These are phyloP conservation scores for Paragorgia papillata DNA, from an alignment of 92 coral and sea anemone genomes.

Conservation along the genomic window DNA sequence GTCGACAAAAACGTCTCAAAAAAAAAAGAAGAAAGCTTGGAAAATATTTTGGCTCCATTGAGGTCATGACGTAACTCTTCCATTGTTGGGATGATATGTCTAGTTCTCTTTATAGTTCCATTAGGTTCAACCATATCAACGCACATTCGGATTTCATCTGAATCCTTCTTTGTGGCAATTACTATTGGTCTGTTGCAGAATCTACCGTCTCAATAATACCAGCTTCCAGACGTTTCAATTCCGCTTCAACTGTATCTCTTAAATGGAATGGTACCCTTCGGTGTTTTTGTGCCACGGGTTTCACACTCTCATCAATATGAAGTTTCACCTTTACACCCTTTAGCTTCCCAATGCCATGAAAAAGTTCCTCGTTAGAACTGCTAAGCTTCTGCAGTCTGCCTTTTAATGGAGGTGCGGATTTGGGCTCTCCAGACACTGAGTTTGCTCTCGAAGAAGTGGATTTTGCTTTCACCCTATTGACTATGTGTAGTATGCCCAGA, in stretches of 20 bases:
- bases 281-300: slow-evolving; percentile 42
- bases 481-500: slow-evolving; percentile 12
- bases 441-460: neutral
- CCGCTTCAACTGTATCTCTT: neutral
- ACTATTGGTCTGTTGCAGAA: slow-evolving; percentile 19
- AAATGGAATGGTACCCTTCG: too few relatives aligned
- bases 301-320: slow-evolving; percentile 35
- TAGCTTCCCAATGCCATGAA: slow-evolving; percentile 45
- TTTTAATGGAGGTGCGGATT: too few relatives aligned
- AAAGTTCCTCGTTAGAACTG: slow-evolving; percentile 8
- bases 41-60: slow-evolving; percentile 29
- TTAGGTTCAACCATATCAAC: slow-evolving; percentile 35
- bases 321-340: slow-evolving; percentile 48
- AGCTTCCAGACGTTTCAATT: slow-evolving; percentile 13
- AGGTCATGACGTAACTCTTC: slow-evolving; percentile 36
- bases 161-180: slow-evolving; percentile 28
- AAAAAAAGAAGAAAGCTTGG: slow-evolving; percentile 28
- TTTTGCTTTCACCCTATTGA: neutral
- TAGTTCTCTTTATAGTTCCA: slow-evolving; percentile 38
- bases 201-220: slow-evolving; percentile 23
- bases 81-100: slow-evolving; percentile 36
- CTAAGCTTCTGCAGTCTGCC: neutral
- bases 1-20: slow-evolving; percentile 22
- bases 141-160: slow-evolving; percentile 32
- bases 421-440: too few relatives aligned